A percentile compares a stretch with the other conserved stretches of the same genome.
phyloP scores from a whole-genome alignment of 1,140 invertebrate species.

The Temnothorax curvispinosus region DNA sequence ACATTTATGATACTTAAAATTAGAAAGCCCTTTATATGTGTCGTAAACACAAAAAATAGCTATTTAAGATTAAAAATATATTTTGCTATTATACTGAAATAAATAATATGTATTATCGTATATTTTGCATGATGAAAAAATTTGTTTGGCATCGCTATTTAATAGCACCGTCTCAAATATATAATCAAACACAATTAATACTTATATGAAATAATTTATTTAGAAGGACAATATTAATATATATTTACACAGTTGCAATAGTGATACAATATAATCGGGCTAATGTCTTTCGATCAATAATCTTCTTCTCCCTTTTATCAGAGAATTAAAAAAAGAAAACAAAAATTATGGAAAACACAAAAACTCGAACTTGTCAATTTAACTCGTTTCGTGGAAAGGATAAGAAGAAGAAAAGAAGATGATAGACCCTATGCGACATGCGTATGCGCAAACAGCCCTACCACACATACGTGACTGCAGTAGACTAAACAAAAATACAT shows the following conservation, averaged over 20 bases:
- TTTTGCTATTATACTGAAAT: background rate
- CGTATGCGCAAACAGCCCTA: constrained; percentile 29
- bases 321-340: background rate
- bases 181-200: background rate
- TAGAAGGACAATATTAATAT: background rate
- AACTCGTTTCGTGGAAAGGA: background rate
- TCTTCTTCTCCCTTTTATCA: background rate
- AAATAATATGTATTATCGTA: background rate
- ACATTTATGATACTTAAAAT: constrained; percentile 15
- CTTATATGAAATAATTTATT: background rate
- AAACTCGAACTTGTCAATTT: background rate
- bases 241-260: background rate
- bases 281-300: background rate
- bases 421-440: constrained; percentile 4
- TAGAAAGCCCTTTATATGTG: background rate
- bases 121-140: background rate
- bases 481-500: constrained; percentile 72
- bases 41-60: background rate
- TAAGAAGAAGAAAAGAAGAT: constrained; percentile 31
- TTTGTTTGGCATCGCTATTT: background rate
- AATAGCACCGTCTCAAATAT: background rate
- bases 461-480: constrained; percentile 56
- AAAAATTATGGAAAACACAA: background rate
- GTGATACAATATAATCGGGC: too few species aligned
- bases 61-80: background rate